Evolutionary conservation across 2,888 invertebrate genomes (phyloP).

Genomic region (Apotomis betuletana): DNA sequence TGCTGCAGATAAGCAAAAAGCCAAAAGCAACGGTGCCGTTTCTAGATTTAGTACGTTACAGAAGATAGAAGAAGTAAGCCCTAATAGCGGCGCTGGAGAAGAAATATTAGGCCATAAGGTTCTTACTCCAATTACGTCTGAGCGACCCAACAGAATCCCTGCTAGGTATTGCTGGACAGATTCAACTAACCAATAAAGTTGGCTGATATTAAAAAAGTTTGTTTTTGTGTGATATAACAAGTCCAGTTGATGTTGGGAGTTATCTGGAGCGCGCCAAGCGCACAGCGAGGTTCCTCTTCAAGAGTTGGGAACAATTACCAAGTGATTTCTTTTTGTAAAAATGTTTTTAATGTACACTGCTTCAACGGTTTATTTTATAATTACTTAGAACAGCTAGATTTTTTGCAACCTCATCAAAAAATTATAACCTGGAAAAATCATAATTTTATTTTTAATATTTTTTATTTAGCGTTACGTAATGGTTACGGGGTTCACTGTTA

Average conservation of each 20-base stretch:
- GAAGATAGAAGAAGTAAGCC: constrained; percentile 41
- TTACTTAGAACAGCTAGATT: too few relatives aligned
- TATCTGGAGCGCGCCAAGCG: constrained; percentile 5
- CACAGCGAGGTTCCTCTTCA: background rate
- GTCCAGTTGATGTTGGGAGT: constrained; percentile 4
- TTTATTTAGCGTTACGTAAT: too few relatives aligned
- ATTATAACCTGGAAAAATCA: too few relatives aligned
- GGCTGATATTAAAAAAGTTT: constrained; percentile 45
- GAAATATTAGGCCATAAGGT: constrained; percentile 46
- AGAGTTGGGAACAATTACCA: constrained; percentile 1
- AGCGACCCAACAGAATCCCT: constrained; percentile 63
- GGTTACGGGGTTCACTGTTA: too few relatives aligned
- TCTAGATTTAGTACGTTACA: constrained; percentile 38
- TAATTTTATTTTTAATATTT: too few relatives aligned
- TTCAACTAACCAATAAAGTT: constrained; percentile 51
- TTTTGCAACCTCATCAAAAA: too few relatives aligned
- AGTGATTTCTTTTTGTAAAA: background rate
- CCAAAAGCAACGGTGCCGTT: constrained; percentile 46
- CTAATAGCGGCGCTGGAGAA: constrained; percentile 57
- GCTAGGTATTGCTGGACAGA: constrained; percentile 76
- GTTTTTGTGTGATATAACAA: constrained; percentile 14
- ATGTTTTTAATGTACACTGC: background rate
- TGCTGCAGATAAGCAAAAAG: constrained; percentile 49
- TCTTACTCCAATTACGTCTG: constrained; percentile 50
- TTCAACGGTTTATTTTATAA: too few relatives aligned